Evolutionary conservation across 2,113 vertebrate species (phyloP), one percentile per base, ranked within the genome.

Genomic region (Nanger granti): DNA sequence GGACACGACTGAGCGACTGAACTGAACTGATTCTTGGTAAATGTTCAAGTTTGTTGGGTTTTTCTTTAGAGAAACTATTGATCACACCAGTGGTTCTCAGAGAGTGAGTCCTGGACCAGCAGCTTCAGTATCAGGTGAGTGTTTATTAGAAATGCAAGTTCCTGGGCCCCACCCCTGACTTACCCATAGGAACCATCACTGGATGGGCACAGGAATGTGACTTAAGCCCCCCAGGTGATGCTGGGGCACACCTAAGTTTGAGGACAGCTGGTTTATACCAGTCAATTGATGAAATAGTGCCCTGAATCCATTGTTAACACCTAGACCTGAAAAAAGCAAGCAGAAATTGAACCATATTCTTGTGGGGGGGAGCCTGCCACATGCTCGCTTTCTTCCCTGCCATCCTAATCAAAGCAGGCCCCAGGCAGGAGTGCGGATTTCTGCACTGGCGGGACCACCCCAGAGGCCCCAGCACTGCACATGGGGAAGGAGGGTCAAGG

Each of bases 381-480:
- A 14, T 15, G 41, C 41, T 3, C n/a, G 55, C 26, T 49, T 41
- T 55, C 66, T 47, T 44, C 12, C 18, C 18, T 9, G 24, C 49
- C 28, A 4, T 37, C 29, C n/a, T 14, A 34, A 57, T 8, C 15
- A 20, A 18, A 24, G n/a, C 14, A 15, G 26, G 29, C 11, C 15
- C 91, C 49, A 5, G 22, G 24, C 0, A 0, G 80, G 3, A 44
- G 37, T 10, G 31, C 6, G 29, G 52, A 64, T 31, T 26, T 7
- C 79, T n/a, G 2, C 24, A 11, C 26, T 15, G 24, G 3, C 5
- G 17, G 26, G 44, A 44, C 8, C 18, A 5, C 20, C n/a, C 31
- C 18, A 2, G 15, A 18, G n/a, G 11, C 57, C 18, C 9, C 8
- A 47, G 20, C 44, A 12, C 59, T 24, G 24, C 0, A 17, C 13